Conservation (phyloP, 1,140 invertebrate species). For the Proales similis region DNA sequence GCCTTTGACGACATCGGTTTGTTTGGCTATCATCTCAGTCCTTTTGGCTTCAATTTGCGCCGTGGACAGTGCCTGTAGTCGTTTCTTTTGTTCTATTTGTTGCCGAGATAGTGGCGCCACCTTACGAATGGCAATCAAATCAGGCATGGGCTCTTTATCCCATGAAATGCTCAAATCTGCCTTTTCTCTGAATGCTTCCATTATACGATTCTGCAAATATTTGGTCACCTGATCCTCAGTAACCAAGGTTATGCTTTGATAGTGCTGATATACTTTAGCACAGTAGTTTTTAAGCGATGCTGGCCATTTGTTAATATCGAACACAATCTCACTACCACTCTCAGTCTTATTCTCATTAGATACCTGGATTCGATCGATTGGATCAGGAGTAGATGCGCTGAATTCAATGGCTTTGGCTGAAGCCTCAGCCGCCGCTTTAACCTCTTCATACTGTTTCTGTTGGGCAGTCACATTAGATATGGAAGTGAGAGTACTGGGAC, state of each 20-base stretch:
- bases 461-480: too few relatives aligned
- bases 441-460: too few relatives aligned
- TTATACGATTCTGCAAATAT: slow-evolving; percentile 35
- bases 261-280: slow-evolving; percentile 35
- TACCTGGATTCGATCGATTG: too few relatives aligned
- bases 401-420: too few relatives aligned
- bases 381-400: too few relatives aligned
- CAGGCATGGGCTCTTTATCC: slow-evolving; percentile 21
- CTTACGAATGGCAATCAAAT: not conserved
- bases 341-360: slow-evolving; percentile 12
- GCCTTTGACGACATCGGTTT: slow-evolving; percentile 19
- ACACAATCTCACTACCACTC: slow-evolving; percentile 11
- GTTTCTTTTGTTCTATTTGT: slow-evolving; percentile 27
- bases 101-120: slow-evolving; percentile 31
- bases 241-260: slow-evolving; percentile 22
- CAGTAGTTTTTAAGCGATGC: slow-evolving; percentile 12
- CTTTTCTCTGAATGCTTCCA: slow-evolving; percentile 21
- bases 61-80: slow-evolving; percentile 8
- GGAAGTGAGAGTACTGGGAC: too few relatives aligned
- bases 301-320: slow-evolving; percentile 37
- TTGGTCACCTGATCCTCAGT: slow-evolving; percentile 36
- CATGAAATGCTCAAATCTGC: slow-evolving; percentile 11
- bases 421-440: too few relatives aligned
- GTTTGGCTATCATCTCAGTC: not conserved
- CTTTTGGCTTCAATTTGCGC: slow-evolving; percentile 9